A percentile compares a stretch with the other conserved stretches of the same genome.
Conservation (phyloP, 2,113 vertebrate species). For the Erythrolamprus reginae region DNA sequence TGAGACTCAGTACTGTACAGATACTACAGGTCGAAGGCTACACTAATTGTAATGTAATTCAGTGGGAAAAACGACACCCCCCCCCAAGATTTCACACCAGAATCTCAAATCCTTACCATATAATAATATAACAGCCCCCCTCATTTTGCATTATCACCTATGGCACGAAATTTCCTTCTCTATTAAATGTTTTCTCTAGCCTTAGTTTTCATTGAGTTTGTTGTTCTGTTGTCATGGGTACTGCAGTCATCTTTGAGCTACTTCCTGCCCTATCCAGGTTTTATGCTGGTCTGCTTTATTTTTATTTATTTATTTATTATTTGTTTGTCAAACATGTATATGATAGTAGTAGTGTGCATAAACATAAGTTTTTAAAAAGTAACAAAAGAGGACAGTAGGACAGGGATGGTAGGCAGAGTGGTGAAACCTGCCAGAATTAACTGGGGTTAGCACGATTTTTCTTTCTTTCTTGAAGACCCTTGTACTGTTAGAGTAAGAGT, state of each 20-base stretch:
- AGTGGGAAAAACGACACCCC: background rate
- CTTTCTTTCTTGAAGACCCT: fast-evolving
- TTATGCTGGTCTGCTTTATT: background rate
- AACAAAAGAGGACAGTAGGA: too few relatives aligned
- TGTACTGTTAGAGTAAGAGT: background rate
- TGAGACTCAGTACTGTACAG: background rate
- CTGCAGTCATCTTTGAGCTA: background rate
- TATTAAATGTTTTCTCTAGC: background rate
- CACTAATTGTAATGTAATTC: background rate
- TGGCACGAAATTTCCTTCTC: background rate
- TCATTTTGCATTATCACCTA: background rate
- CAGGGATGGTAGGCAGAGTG: too few relatives aligned
- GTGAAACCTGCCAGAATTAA: background rate
- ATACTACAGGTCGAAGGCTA: background rate
- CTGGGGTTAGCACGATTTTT: background rate
- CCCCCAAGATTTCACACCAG: background rate
- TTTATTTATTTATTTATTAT: too few relatives aligned
- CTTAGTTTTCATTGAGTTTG: background rate
- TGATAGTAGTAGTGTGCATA: too few relatives aligned
- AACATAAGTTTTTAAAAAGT: too few relatives aligned
- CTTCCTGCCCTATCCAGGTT: background rate
- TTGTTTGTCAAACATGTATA: too few relatives aligned
- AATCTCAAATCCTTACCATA: background rate
- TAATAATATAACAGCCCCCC: background rate
- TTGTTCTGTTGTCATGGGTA: background rate